Evolutionary conservation across 2,113 vertebrate genomes (phyloP).

Genomic region (Helogale parvula): DNA sequence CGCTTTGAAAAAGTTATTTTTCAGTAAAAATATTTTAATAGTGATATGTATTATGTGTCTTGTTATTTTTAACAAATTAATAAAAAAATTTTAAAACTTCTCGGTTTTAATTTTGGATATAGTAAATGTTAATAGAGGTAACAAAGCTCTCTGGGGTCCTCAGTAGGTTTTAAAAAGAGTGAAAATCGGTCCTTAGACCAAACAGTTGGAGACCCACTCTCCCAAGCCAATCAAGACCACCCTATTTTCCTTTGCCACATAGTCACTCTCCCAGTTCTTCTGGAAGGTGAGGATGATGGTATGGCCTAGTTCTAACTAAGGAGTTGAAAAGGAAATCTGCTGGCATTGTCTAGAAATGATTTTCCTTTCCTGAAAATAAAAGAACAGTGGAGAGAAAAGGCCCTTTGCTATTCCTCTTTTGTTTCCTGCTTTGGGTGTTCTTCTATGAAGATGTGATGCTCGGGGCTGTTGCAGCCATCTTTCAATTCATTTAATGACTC

Average conservation of each 20-base stretch:
- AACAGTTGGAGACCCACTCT: not conserved
- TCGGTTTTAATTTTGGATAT: not conserved
- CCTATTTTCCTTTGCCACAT: not conserved
- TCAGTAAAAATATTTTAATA: not conserved
- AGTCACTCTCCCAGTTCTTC: not conserved
- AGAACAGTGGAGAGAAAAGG: not conserved
- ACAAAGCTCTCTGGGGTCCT: not conserved
- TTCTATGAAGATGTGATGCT: not conserved
- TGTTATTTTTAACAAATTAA: not conserved
- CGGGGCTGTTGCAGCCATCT: too few relatives aligned
- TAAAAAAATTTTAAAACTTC: not conserved
- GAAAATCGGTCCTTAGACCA: not conserved
- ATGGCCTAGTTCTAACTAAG: not conserved
- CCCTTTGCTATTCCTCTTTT: not conserved
- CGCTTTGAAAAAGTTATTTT: not conserved
- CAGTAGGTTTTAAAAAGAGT: not conserved
- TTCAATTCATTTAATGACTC: not conserved
- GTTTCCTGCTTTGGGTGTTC: not conserved
- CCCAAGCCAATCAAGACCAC: not conserved
- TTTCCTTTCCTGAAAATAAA: conserved; percentile 18
- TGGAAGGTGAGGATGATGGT: not conserved
- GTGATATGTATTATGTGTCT: not conserved
- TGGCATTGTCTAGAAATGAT: not conserved
- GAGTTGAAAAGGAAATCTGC: not conserved
- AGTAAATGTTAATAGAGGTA: not conserved